Evolutionary conservation across 2,888 invertebrate genomes (phyloP).

Genomic region (Nephrotoma flavescens): DNA sequence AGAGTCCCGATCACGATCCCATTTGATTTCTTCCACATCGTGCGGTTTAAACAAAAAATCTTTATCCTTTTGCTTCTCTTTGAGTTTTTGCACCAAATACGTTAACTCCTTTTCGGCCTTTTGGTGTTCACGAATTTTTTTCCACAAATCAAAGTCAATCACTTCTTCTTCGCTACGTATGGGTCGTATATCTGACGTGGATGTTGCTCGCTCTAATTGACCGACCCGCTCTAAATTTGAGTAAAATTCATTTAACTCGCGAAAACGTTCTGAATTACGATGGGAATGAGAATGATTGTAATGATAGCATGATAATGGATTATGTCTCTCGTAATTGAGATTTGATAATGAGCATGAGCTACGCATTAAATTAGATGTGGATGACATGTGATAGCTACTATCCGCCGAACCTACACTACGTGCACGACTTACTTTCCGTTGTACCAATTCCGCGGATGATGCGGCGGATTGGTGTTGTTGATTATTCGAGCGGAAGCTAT

Average conservation of each 20-base stretch:
- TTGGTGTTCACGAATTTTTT: slow-evolving; percentile 60
- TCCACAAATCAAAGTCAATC: slow-evolving; percentile 79
- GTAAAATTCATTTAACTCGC: slow-evolving; percentile 74
- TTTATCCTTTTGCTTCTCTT: slow-evolving; percentile 63
- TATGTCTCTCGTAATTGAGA: slow-evolving; percentile 32
- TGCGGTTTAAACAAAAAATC: slow-evolving; percentile 70
- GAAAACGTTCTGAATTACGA: slow-evolving; percentile 62
- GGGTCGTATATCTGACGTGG: slow-evolving; percentile 51
- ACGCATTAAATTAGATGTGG: slow-evolving; percentile 13
- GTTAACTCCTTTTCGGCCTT: slow-evolving; percentile 70
- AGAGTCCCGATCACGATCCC: slow-evolving; percentile 60
- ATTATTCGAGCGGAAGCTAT: slow-evolving; percentile 20
- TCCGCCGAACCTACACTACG: slow-evolving; percentile 52
- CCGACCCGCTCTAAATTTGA: slow-evolving; percentile 71
- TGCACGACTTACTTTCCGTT: slow-evolving; percentile 38
- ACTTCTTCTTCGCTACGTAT: slow-evolving; percentile 63
- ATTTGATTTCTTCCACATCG: slow-evolving; percentile 55
- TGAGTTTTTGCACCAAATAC: slow-evolving; percentile 58
- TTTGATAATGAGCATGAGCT: slow-evolving; percentile 20
- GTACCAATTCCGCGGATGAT: slow-evolving; percentile 11
- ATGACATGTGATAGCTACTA: neutral
- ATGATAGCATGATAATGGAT: slow-evolving; percentile 53
- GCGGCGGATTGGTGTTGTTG: slow-evolving; percentile 9
- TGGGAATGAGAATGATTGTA: slow-evolving; percentile 41
- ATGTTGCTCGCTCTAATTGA: slow-evolving; percentile 63